phyloP scores from a whole-genome alignment of 2,888 invertebrate species.

The Ommatoiulus sabulosus region DNA sequence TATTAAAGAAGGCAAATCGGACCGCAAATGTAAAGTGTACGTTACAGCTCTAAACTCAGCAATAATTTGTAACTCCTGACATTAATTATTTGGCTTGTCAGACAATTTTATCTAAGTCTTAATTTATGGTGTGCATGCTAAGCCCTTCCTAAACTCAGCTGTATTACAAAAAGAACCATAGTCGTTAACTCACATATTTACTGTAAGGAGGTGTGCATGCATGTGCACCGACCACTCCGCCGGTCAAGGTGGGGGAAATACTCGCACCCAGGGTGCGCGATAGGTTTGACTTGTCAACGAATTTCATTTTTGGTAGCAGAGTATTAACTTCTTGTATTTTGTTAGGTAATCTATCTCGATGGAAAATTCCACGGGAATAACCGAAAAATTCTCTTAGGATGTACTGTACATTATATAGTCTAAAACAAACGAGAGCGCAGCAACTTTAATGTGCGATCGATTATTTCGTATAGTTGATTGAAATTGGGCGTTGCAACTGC shows the following conservation, averaged over 20 bases:
- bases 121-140: not conserved
- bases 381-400: no score
- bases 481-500: no score
- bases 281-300: not conserved
- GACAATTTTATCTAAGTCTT: not conserved
- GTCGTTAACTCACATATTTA: not conserved
- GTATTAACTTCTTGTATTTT: not conserved
- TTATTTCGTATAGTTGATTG: no score
- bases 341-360: no score
- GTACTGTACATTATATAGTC: no score
- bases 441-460: no score
- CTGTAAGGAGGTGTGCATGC: not conserved
- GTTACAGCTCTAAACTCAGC: not conserved
- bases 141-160: not conserved
- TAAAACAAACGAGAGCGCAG: no score
- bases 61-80: not conserved
- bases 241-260: not conserved
- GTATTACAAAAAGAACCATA: not conserved
- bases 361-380: no score
- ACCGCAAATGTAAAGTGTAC: not conserved
- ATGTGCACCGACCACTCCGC: not conserved
- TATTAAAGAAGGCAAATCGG: not conserved
- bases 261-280: not conserved
- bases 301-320: not conserved
- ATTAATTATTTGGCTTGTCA: conserved; percentile 11